Conservation (phyloP, 35 echinoderm and acorn worm genomes). For the Lytechinus variegatus region DNA sequence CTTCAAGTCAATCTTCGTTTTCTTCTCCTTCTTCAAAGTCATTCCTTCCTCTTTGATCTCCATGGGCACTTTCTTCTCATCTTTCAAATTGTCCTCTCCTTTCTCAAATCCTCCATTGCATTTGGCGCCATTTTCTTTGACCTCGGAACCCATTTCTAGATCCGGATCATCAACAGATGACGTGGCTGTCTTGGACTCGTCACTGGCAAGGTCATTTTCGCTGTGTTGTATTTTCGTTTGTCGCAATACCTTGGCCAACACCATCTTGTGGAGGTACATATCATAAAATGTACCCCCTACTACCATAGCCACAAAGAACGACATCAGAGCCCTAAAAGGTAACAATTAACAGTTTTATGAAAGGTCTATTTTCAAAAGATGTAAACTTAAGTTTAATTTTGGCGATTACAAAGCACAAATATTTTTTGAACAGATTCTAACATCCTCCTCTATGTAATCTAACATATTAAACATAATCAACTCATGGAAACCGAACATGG, state of each 20-base stretch:
- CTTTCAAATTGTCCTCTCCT: not conserved
- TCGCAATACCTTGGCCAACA: not conserved
- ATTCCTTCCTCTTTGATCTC: not conserved
- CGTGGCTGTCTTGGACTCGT: not conserved
- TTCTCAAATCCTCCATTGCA: slow-evolving; percentile 2
- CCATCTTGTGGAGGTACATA: not conserved
- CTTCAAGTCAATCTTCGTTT: not conserved
- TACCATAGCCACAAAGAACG: not conserved
- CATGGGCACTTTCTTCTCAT: not conserved
- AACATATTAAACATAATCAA: no score
- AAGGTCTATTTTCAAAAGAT: no score
- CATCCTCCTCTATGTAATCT: no score
- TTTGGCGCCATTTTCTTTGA: not conserved
- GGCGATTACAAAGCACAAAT: no score
- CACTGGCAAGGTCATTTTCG: not conserved
- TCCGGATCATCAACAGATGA: slow-evolving; percentile 29
- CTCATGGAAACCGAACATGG: no score
- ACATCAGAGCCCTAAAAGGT: not conserved
- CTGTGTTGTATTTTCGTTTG: not conserved
- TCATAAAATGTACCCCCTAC: not conserved
- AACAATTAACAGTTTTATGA: not conserved
- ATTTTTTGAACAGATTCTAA: no score
- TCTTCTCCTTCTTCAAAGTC: not conserved
- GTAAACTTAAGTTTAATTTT: no score
- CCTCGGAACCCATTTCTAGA: not conserved